Evolutionary conservation across 2,113 vertebrate genomes (phyloP).

Genomic region (Sebastes fasciatus): DNA sequence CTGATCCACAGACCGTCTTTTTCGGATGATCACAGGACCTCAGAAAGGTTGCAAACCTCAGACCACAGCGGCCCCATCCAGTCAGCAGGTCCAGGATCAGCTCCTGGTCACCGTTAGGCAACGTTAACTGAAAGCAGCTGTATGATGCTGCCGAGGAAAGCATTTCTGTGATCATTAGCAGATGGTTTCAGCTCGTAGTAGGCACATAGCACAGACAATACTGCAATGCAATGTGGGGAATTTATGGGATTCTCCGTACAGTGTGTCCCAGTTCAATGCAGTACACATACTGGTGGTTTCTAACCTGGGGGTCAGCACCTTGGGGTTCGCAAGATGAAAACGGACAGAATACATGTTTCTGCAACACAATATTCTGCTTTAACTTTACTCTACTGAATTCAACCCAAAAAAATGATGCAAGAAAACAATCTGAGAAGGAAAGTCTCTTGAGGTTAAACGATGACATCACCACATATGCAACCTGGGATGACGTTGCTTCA

Average conservation of each 20-base stretch:
- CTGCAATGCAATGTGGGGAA: neutral
- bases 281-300: neutral
- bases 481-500: neutral
- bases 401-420: neutral
- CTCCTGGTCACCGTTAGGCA: constrained; percentile 31
- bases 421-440: neutral
- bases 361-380: constrained; percentile 2
- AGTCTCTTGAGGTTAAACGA: too few relatives aligned
- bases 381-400: neutral
- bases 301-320: neutral
- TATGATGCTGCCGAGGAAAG: constrained; percentile 61
- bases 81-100: constrained; percentile 64
- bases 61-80: constrained; percentile 21
- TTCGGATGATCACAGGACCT: constrained; percentile 34
- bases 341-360: neutral
- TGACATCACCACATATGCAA: neutral
- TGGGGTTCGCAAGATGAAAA: neutral
- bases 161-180: constrained; percentile 62
- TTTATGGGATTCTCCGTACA: constrained; percentile 10
- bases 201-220: neutral
- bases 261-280: neutral
- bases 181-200: constrained; percentile 36
- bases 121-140: constrained; percentile 58
- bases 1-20: constrained; percentile 3
- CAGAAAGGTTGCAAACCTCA: constrained; percentile 34